These are phyloP conservation scores for Characodon lateralis DNA, from an alignment of 2,797 vertebrate species.

Conservation along the genomic window DNA sequence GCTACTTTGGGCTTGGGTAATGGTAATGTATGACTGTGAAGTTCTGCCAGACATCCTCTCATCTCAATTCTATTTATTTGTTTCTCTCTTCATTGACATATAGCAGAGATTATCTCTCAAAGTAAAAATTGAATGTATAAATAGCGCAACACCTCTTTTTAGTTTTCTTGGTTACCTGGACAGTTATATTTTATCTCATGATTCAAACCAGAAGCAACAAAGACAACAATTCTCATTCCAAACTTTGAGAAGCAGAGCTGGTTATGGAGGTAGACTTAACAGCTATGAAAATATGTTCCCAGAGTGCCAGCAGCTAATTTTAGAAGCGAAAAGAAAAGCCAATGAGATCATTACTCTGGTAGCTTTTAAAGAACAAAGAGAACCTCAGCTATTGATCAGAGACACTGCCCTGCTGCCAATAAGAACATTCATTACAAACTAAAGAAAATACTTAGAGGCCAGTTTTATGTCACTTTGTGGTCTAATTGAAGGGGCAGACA, in stretches of 20 bases:
- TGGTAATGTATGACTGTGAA: slow-evolving; percentile 53
- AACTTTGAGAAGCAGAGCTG: slow-evolving; percentile 54
- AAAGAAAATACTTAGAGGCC: slow-evolving; percentile 78
- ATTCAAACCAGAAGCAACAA: slow-evolving; percentile 58
- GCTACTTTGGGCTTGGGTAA: slow-evolving; percentile 69
- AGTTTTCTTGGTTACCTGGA: slow-evolving; percentile 52
- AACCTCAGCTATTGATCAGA: slow-evolving; percentile 69
- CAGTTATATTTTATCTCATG: slow-evolving; percentile 66
- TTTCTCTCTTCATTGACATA: slow-evolving; percentile 28
- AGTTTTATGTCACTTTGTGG: slow-evolving; percentile 78
- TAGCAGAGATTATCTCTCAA: slow-evolving; percentile 33
- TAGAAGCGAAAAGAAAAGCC: slow-evolving; percentile 68
- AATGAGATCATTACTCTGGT: slow-evolving; percentile 78
- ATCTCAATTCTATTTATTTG: slow-evolving; percentile 41
- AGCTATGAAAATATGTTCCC: slow-evolving; percentile 61
- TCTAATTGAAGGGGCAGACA: slow-evolving; percentile 71
- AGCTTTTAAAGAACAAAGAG: slow-evolving; percentile 75
- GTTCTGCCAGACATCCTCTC: slow-evolving; percentile 57
- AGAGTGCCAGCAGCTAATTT: slow-evolving; percentile 73
- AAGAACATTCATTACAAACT: slow-evolving; percentile 79
- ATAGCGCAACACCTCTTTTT: slow-evolving; percentile 34
- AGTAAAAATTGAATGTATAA: slow-evolving; percentile 30
- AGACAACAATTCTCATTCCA: slow-evolving; percentile 60
- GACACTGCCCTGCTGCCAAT: slow-evolving; percentile 66
- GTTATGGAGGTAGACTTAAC: slow-evolving; percentile 63